Base-by-base conservation (phyloP, 2,888 invertebrate genomes). In the Mesopsocus fuscifrons region DNA sequence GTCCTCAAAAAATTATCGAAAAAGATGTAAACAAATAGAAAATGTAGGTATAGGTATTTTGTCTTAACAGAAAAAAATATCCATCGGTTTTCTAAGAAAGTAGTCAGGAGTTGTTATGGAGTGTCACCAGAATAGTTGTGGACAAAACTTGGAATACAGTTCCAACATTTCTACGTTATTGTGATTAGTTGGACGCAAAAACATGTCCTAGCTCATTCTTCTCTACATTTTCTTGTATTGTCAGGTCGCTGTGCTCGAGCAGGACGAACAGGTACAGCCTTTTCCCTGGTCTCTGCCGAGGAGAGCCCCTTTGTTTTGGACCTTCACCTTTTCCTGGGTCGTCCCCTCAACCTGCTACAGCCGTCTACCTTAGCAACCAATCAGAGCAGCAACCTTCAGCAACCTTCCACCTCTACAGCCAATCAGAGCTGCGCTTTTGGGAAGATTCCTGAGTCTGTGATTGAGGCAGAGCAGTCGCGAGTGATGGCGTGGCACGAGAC, bases 301-400 rank as follows among this genome's bases (percentile, higher is more conserved):
- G 98, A 99, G 60, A 68, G 85, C 38, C 78, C 97, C 0, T 91
- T 89, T 60, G 63, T 98, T 4, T 59, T 95, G n/a, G 97, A 98
- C 63, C 66, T 99, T 41, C 88, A 92, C 58, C 66, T 98, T 49
- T 99, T 98, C 62, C 69, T 98, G 41, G 91, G 87, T 30, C 68
- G 75, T 42, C 70, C 80, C 0, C 65, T 94, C 2, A 68, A 70
- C 9, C 62, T 78, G 26, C 55, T 63, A 13, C 54, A 61, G 1
- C n/a, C n/a, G n/a, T n/a, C n/a, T n/a, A n/a, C n/a, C n/a, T n/a
- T n/a, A n/a, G 58, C 66, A 11, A 60, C 63, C 30, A 45, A 42
- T 4, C 17, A 31, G 2, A 34, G 48, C 4, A 44, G 43, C 11
- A 42, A 44, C 3, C 55, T 57, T 34, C 55, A 55, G 43, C 51